phyloP scores from a whole-genome alignment of 2,888 invertebrate species.

The Drosophila falleni region DNA sequence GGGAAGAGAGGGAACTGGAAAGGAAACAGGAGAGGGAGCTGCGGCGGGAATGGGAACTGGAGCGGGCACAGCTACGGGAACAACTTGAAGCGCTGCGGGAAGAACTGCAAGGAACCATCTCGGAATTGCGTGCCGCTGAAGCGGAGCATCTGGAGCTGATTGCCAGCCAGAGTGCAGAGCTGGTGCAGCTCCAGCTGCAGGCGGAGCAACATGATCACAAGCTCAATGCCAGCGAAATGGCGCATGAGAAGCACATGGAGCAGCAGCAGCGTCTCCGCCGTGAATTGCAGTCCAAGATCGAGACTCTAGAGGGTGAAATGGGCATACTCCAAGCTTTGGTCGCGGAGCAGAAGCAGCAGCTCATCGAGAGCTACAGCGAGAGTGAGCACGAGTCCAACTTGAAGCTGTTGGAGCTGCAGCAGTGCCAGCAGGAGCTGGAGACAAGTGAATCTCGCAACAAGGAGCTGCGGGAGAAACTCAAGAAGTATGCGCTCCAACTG shows the following conservation, averaged over 20 bases:
- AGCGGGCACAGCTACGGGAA: not conserved
- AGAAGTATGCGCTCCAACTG: constrained; percentile 91
- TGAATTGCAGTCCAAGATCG: constrained; percentile 70
- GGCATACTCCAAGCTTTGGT: constrained; percentile 83
- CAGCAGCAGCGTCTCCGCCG: constrained; percentile 74
- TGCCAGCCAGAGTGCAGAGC: constrained; percentile 84
- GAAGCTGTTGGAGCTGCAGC: constrained; percentile 84
- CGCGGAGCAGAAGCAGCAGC: constrained; percentile 84
- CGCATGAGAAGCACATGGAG: constrained; percentile 80
- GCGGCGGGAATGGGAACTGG: not conserved
- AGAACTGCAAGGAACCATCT: constrained; percentile 15
- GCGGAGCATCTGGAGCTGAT: constrained; percentile 86
- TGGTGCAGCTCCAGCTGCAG: constrained; percentile 64
- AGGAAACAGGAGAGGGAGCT: not conserved
- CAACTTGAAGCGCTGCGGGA: constrained; percentile 16
- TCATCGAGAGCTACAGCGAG: constrained; percentile 84
- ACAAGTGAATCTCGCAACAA: constrained; percentile 88
- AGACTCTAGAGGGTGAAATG: constrained; percentile 82
- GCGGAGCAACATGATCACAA: constrained; percentile 75
- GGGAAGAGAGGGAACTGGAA: not conserved
- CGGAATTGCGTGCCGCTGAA: constrained; percentile 59
- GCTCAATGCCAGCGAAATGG: constrained; percentile 77
- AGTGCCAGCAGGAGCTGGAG: constrained; percentile 85
- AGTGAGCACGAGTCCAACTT: constrained; percentile 78
- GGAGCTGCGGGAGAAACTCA: constrained; percentile 91